Percentiles rank a stretch among this genome's conserved stretches.
Conservation (phyloP, 2,888 invertebrate genomes). For the Mimas tiliae region DNA sequence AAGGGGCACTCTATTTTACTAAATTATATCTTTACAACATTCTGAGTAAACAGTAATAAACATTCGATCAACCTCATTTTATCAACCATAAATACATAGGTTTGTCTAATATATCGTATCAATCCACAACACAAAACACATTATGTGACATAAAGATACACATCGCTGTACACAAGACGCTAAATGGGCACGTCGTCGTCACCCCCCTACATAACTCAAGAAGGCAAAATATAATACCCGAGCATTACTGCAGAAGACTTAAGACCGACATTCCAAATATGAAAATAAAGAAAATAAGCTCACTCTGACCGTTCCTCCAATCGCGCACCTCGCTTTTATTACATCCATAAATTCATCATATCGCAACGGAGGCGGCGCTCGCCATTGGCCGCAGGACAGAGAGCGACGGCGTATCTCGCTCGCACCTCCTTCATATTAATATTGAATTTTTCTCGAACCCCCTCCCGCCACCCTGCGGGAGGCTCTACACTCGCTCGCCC, state of each 20-base stretch:
- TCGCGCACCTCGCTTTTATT: conserved; percentile 88
- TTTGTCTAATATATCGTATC: conserved; percentile 1
- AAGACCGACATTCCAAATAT: conserved; percentile 80
- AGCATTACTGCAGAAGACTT: conserved; percentile 61
- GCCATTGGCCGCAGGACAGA: conserved; percentile 84
- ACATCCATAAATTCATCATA: conserved; percentile 94
- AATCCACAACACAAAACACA: conserved; percentile 27
- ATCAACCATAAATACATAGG: neutral
- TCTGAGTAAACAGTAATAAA: neutral
- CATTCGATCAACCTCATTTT: neutral
- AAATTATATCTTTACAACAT: neutral
- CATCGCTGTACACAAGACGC: conserved; percentile 17
- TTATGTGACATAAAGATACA: conserved; percentile 22
- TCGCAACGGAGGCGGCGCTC: conserved; percentile 82
- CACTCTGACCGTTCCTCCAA: conserved; percentile 85
- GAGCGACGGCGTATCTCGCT: conserved; percentile 81
- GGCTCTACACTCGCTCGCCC: conserved; percentile 84
- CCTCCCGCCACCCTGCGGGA: conserved; percentile 82
- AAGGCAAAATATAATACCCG: conserved; percentile 61
- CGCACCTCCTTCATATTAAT: conserved; percentile 91
- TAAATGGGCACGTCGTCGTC: conserved; percentile 16
- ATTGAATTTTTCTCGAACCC: conserved; percentile 90
- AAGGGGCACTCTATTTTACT: too few species aligned
- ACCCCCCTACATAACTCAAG: conserved; percentile 47
- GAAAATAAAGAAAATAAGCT: conserved; percentile 85